These are phyloP conservation scores for Rugalucina vietnamica DNA, from an alignment of 2,888 invertebrate genomes.

Conservation along the genomic window DNA sequence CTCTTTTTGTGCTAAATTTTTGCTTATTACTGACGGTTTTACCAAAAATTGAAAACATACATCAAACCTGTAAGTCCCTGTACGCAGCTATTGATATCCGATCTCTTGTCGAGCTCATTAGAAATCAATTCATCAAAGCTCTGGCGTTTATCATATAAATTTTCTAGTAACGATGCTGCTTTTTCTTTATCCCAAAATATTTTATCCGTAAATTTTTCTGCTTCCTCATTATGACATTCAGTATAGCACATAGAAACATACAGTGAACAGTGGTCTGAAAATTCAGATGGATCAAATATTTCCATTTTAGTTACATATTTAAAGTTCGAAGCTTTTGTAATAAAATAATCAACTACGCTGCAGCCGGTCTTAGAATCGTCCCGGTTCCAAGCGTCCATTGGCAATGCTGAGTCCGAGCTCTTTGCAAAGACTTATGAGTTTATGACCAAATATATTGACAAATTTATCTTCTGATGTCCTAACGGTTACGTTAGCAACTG, in stretches of 20 bases:
- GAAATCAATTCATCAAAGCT: not conserved
- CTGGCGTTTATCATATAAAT: not conserved
- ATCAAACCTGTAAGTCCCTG: not conserved
- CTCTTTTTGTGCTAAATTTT: not conserved
- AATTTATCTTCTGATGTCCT: no score
- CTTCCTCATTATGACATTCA: not conserved
- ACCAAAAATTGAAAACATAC: conserved; percentile 7
- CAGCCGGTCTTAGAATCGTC: no score
- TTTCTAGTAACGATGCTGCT: not conserved
- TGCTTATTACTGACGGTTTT: not conserved
- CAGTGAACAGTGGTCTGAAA: no score
- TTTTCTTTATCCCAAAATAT: not conserved
- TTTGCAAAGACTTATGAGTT: no score
- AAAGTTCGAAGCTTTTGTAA: no score
- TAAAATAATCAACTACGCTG: no score
- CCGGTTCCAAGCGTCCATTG: no score
- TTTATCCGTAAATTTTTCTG: not conserved
- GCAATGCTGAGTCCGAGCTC: no score
- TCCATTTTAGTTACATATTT: no score
- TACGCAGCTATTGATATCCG: not conserved
- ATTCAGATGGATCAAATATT: no score
- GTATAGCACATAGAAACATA: not conserved
- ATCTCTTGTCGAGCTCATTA: not conserved
- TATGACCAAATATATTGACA: no score
- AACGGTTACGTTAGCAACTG: no score